Base-by-base conservation (phyloP, 2,113 vertebrate species). In the Psittacula cyanocephala region DNA sequence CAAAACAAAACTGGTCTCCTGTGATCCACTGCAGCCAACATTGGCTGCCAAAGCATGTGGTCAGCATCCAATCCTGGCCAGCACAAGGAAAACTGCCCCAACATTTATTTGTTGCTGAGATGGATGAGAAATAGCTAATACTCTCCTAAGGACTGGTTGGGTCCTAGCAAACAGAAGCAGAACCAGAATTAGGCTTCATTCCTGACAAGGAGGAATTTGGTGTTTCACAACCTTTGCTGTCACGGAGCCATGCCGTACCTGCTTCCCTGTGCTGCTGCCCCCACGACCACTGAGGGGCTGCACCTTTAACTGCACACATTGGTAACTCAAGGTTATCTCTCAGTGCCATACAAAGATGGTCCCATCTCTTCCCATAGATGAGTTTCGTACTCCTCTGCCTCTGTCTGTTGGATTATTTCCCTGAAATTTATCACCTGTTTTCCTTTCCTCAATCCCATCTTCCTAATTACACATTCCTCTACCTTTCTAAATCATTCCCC, bases 401-500 rank as follows among this genome's bases (percentile, higher is more conserved):
- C 59, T 89, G 70, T 43, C 55, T 44, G 13, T 64, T 77, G 46
- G 92, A 80, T 68, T 83, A 81, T 47, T 79, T 88, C 88, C 65
- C 80, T 91, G 76, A 94, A 95, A 92, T 96, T 94, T 94, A 95
- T 95, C 82, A 93, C 79, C 88, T 86, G 80, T 62, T 93, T 79
- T 92, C 43, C 65, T 64, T 93, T 57, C 47, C 86, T 86, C 83
- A 81, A 55, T 55, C 84, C 83, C 76, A 88, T 87, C 88, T 86
- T 84, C 86, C 90, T 81, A 84, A 64, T 81, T 81, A 64, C 72
- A 65, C 90, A 95, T 95, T 96, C 91, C 80, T 96, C 60, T 74
- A 74, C 82, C 82, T 96, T 95, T 88, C 88, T 97, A 96, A 97
- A 97, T 95, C 95, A 95, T 90, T 93, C 77, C 14, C 55, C 95